phyloP scores from a whole-genome alignment of 2,888 invertebrate species.

The Tachina grossa region DNA sequence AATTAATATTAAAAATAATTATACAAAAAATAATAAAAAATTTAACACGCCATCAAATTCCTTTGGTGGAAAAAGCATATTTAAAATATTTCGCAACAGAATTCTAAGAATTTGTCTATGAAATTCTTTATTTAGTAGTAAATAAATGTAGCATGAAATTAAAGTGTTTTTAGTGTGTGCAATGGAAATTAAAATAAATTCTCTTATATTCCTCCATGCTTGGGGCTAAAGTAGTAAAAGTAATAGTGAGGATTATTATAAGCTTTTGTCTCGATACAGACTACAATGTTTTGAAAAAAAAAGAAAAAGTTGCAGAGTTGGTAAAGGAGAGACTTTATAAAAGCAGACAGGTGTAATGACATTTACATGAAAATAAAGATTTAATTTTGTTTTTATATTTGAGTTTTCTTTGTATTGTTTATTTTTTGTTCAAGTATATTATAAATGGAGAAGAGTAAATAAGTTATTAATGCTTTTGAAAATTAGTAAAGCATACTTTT shows the following conservation, averaged over 20 bases:
- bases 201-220: not conserved
- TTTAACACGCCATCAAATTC: conserved; percentile 67
- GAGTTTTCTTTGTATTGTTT: conserved; percentile 9
- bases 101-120: conserved; percentile 61
- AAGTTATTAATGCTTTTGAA: not conserved
- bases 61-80: conserved; percentile 10
- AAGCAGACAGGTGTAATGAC: conserved; percentile 68
- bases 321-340: conserved; percentile 38
- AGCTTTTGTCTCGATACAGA: conserved; percentile 17
- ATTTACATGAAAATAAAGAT: conserved; percentile 63
- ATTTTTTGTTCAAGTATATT: not conserved
- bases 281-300: not conserved
- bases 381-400: conserved; percentile 38
- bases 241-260: conserved; percentile 50
- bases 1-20: conserved; percentile 58
- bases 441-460: conserved; percentile 3
- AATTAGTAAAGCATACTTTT: conserved; percentile 42
- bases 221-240: conserved; percentile 20
- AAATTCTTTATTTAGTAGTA: conserved; percentile 55
- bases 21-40: conserved; percentile 44
- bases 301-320: conserved; percentile 3
- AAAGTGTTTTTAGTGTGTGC: conserved; percentile 64
- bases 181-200: conserved; percentile 56
- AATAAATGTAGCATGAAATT: conserved; percentile 79
- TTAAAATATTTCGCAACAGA: conserved; percentile 28